phyloP scores from a whole-genome alignment of 2,113 vertebrate species.

The Brevimyrus niger region DNA sequence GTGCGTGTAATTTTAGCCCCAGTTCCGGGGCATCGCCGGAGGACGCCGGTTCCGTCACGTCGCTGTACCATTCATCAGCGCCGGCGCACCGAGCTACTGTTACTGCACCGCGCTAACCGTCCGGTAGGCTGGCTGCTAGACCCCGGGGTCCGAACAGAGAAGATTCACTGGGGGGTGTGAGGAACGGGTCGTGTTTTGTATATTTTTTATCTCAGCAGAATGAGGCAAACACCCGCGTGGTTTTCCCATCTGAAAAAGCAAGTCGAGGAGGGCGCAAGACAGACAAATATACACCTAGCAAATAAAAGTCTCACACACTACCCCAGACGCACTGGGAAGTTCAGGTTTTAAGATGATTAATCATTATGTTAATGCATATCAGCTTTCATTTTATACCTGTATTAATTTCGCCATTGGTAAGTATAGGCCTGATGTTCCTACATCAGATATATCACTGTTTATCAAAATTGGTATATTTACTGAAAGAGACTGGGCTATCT shows the following conservation, averaged over 20 bases:
- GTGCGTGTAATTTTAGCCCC: slow-evolving; percentile 8
- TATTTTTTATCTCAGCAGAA: not conserved
- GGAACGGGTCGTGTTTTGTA: slow-evolving; percentile 6
- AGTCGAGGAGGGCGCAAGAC: not conserved
- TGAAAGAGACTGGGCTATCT: not conserved
- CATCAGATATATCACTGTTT: not conserved
- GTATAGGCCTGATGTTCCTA: not conserved
- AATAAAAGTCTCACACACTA: not conserved
- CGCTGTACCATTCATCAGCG: not conserved
- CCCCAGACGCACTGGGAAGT: not conserved
- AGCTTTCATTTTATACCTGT: not conserved
- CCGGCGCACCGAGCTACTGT: not conserved
- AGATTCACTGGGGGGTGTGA: not conserved
- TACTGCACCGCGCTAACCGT: not conserved
- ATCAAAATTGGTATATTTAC: not conserved
- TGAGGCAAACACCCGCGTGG: slow-evolving; percentile 3
- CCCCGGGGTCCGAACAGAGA: not conserved
- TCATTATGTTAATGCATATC: not conserved
- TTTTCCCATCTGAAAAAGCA: not conserved
- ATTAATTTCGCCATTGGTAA: not conserved
- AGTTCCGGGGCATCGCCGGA: not conserved
- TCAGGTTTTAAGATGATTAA: not conserved
- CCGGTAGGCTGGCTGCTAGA: not conserved
- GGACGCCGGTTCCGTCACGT: not conserved
- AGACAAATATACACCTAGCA: not conserved